Evolutionary conservation across 2,113 vertebrate species (phyloP).

Genomic region (Melanerpes formicivorus): DNA sequence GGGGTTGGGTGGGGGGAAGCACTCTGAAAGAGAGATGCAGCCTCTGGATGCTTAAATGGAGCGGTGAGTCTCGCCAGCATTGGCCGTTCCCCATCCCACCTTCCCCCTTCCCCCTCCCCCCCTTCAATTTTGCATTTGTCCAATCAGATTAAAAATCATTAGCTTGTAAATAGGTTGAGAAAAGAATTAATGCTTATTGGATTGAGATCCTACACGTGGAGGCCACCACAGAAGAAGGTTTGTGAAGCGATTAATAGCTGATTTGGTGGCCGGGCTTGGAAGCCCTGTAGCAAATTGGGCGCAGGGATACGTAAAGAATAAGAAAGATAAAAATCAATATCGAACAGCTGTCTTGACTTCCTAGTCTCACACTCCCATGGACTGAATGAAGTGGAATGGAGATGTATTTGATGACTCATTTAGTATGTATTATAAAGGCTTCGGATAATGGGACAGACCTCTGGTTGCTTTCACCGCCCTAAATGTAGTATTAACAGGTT

Average conservation of each 20-base stretch:
- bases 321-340: conserved; percentile 63
- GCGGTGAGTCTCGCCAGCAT: not conserved
- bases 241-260: conserved; percentile 58
- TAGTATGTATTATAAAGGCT: conserved; percentile 6
- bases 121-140: conserved; percentile 3
- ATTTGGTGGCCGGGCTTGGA: conserved; percentile 8
- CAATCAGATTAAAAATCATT: conserved; percentile 41
- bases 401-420: conserved; percentile 47
- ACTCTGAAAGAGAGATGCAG: not conserved
- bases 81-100: not conserved
- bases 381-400: conserved; percentile 33
- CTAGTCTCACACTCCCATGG: not conserved
- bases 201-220: conserved; percentile 1
- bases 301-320: conserved; percentile 38
- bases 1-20: too few species aligned
- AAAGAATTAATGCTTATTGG: conserved; percentile 50
- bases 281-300: conserved; percentile 24
- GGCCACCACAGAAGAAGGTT: conserved; percentile 25
- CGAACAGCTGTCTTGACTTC: conserved; percentile 60
- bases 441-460: not conserved
- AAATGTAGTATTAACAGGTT: not conserved
- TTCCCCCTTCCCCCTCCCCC: not conserved
- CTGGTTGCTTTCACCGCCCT: not conserved
- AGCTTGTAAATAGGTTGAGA: conserved; percentile 34
- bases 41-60: not conserved